A percentile compares a stretch with the other conserved stretches of the same genome.
phyloP scores from a whole-genome alignment of 2,797 vertebrate genomes.

The Oreonectes daqikongensis region DNA sequence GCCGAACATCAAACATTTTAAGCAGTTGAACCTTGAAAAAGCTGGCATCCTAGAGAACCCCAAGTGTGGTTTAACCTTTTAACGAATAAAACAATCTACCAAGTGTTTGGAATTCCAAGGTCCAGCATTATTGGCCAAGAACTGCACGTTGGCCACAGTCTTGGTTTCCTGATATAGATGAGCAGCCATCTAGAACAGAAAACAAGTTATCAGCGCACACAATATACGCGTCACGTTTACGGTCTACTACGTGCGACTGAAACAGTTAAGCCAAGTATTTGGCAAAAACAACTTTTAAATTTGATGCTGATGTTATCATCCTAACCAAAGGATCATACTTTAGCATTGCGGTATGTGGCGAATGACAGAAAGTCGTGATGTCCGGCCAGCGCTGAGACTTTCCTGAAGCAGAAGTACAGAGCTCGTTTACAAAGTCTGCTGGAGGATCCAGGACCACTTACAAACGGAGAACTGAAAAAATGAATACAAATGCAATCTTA shows the following conservation, averaged over 20 bases:
- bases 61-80: slow-evolving; percentile 1
- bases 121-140: slow-evolving; percentile 68
- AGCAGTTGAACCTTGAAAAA: neutral
- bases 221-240: neutral
- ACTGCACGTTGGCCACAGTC: slow-evolving; percentile 67
- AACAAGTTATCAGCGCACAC: neutral
- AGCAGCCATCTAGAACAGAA: slow-evolving; percentile 51
- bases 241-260: neutral
- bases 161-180: slow-evolving; percentile 65
- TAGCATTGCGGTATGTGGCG: slow-evolving; percentile 70
- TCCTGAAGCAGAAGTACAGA: slow-evolving; percentile 71
- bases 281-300: neutral
- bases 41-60: neutral
- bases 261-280: neutral
- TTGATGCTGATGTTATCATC: neutral
- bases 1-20: neutral
- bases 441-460: slow-evolving; percentile 70
- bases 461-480: slow-evolving; percentile 72
- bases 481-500: neutral
- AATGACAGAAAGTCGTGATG: slow-evolving; percentile 66
- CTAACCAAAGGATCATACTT: slow-evolving; percentile 63
- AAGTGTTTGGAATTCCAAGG: slow-evolving; percentile 75
- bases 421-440: slow-evolving; percentile 81
- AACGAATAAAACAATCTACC: slow-evolving; percentile 72
- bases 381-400: slow-evolving; percentile 63